These are phyloP conservation scores for Mystacides longicornis DNA, from an alignment of 2,888 invertebrate genomes.

Conservation along the genomic window DNA sequence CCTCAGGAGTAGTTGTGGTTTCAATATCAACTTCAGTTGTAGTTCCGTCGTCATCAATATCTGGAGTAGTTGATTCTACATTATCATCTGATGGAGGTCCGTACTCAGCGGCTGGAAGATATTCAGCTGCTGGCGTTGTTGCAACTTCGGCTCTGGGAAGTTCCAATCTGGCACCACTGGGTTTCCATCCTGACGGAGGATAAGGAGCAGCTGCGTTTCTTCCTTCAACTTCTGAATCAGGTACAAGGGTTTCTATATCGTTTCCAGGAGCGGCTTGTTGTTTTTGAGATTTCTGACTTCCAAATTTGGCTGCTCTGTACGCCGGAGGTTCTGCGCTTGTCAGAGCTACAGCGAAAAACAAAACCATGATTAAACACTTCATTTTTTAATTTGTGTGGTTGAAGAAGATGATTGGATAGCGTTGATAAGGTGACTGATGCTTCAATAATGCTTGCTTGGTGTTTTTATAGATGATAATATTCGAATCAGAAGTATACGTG, in stretches of 20 bases:
- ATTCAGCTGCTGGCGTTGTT: slow-evolving; percentile 24
- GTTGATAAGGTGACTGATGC: slow-evolving; percentile 9
- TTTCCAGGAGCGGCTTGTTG: slow-evolving; percentile 5
- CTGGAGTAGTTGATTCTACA: slow-evolving; percentile 26
- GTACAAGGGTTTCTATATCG: slow-evolving; percentile 13
- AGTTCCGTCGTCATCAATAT: slow-evolving; percentile 6
- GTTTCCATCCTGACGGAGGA: slow-evolving; percentile 43
- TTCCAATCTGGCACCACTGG: slow-evolving; percentile 37
- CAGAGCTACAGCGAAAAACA: slow-evolving; percentile 8
- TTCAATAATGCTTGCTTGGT: background rate
- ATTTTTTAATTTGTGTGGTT: slow-evolving; percentile 8
- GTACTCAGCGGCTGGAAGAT: slow-evolving; percentile 16
- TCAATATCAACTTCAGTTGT: background rate
- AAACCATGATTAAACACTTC: slow-evolving; percentile 15
- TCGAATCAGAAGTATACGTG: slow-evolving; percentile 9
- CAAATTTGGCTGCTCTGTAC: slow-evolving; percentile 13
- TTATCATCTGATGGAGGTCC: slow-evolving; percentile 26
- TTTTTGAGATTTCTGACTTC: slow-evolving; percentile 4
- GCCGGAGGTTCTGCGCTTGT: slow-evolving; percentile 14
- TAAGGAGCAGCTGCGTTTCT: slow-evolving; percentile 14
- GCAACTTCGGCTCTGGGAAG: slow-evolving; percentile 30
- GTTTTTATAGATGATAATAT: slow-evolving; percentile 12
- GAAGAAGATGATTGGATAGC: background rate
- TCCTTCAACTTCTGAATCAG: background rate
- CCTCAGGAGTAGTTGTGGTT: background rate